phyloP scores from a whole-genome alignment of 2,797 vertebrate species.

The Ceyx erithaca region DNA sequence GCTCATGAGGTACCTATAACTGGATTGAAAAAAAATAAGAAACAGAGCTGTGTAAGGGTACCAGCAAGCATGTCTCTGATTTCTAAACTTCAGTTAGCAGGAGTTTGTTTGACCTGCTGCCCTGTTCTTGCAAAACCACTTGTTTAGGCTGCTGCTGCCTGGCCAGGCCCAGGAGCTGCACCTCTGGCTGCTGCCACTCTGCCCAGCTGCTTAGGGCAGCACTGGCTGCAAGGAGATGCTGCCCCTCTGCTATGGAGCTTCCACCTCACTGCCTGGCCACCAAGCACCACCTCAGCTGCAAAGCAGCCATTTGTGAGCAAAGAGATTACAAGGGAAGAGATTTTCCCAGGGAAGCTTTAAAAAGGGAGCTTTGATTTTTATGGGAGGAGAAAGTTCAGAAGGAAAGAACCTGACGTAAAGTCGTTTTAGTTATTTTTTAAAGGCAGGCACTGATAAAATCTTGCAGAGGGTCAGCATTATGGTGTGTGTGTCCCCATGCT shows the following conservation, averaged over 20 bases:
- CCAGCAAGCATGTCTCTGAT: not conserved
- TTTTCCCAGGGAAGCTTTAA: not conserved
- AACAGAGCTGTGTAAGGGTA: not conserved
- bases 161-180: rapidly evolving
- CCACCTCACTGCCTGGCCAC: not conserved
- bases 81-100: not conserved
- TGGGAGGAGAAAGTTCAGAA: not conserved
- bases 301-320: not conserved
- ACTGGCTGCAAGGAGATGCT: not conserved
- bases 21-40: not conserved
- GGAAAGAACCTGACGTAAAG: not conserved
- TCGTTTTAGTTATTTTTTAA: not conserved
- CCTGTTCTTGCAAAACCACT: not conserved
- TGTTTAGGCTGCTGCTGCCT: not conserved
- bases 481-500: not conserved
- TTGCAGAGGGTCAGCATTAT: not conserved
- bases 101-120: not conserved
- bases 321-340: not conserved
- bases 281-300: not conserved
- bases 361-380: not conserved
- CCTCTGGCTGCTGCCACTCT: not conserved
- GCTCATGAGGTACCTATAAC: not conserved
- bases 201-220: not conserved
- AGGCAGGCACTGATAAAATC: not conserved
- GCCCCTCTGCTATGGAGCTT: not conserved